Base-by-base conservation (phyloP, 2,888 invertebrate genomes). In the Oxytorus armatus region DNA sequence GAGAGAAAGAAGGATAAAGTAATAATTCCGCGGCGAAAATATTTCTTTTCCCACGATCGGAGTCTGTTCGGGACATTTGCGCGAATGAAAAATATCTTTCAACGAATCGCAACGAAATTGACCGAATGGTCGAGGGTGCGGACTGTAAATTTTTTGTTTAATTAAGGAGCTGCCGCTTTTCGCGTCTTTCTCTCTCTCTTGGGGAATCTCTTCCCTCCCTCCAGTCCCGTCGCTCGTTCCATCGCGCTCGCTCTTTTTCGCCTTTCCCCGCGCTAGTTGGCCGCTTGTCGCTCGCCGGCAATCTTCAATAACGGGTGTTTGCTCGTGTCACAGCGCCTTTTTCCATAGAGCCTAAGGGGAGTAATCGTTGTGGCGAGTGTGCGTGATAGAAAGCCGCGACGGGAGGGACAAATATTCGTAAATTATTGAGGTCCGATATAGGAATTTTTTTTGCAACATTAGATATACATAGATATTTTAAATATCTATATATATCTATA, bases 151-250 rank as follows among this genome's bases (percentile, higher is more conserved):
- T 42, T 65, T 42, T 33, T 5, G 59, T 10, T 63, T 63, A 39
- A 77, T 49, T 57, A 77, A 63, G 57, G 77, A 55, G 61, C 68
- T 61, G 68, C 21, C 68, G 76, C 51, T 69, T 53, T 51, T 25
- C 73, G 18, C 63, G 39, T 39, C 21, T 72, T 47, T 53, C 68
- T 42, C 61, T 55, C 51, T 70, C 55, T n/a, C 18, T 66, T 57
- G 25, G 14, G n/a, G n/a, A n/a, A n/a, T 59, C 36, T 59, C 55
- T 16, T 51, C 16, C 14, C 18, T 16, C 49, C 14, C 42, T 53
- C 42, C 25, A 36, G 44, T 61, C 36, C 16, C 23, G 16, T 18
- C 21, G n/a, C 57, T 16, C 57, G 33, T 23, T 57, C 59, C 49
- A 33, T 61, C 59, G 33, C 55, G 36, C 68, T 61, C 59, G 33